Percentiles rank a stretch among this genome's conserved stretches.
These are phyloP conservation scores for Meandrina meandrites DNA, from an alignment of 92 coral and sea anemone species.

Conservation along the genomic window DNA sequence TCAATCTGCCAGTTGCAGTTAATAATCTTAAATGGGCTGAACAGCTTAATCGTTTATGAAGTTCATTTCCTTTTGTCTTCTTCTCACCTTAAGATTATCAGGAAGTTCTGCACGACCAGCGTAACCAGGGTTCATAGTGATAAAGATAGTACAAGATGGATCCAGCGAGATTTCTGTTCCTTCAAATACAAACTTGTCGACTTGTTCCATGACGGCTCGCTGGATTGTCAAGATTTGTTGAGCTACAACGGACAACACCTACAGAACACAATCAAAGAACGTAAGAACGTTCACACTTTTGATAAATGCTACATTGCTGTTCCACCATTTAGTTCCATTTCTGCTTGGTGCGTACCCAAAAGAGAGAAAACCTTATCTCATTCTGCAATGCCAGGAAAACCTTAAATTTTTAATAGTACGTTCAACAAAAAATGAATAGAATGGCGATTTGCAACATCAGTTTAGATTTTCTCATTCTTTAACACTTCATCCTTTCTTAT, in stretches of 20 bases:
- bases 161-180: conserved; percentile 98
- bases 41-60: no score
- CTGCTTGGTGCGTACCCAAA: background rate
- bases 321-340: background rate
- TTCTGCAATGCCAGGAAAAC: background rate
- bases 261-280: background rate
- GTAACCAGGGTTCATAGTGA: conserved; percentile 99
- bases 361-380: background rate
- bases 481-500: background rate
- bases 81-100: conserved; percentile 86
- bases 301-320: background rate
- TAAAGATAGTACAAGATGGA: conserved; percentile 94
- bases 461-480: background rate
- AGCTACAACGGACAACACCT: conserved; percentile 98
- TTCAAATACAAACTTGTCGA: conserved; percentile 93
- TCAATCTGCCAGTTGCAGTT: no score
- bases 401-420: no score
- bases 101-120: conserved; percentile 99
- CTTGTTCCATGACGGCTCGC: conserved; percentile 90
- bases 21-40: no score
- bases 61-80: background rate
- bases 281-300: background rate
- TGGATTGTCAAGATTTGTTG: conserved; percentile 96
- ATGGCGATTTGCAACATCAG: background rate
- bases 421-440: background rate